Conservation (phyloP, 2,888 invertebrate species). For the Camptogramma bilineatum region DNA sequence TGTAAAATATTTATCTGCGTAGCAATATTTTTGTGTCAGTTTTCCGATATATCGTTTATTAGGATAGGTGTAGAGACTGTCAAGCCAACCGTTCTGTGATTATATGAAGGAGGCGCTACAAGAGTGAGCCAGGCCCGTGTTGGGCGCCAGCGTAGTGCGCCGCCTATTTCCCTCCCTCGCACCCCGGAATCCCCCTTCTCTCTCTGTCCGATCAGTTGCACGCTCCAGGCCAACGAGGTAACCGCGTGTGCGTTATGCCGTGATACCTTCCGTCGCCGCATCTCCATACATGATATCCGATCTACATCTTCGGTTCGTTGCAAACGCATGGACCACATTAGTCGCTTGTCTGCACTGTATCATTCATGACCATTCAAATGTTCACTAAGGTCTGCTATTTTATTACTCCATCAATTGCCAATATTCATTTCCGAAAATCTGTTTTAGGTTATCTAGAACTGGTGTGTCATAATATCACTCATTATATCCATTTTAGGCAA, state of each 20-base stretch:
- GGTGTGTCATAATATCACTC: constrained; percentile 44
- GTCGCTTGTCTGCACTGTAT: constrained; percentile 79
- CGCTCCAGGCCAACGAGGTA: constrained; percentile 69
- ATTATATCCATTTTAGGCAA: constrained; percentile 41
- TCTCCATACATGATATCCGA: constrained; percentile 75
- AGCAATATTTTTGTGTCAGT: constrained; percentile 38
- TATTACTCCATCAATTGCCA: constrained; percentile 33
- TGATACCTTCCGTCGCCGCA: constrained; percentile 71
- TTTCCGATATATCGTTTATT: constrained; percentile 56
- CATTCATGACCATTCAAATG: constrained; percentile 50
- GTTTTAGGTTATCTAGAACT: constrained; percentile 43
- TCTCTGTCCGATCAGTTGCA: constrained; percentile 67
- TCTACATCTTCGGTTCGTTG: constrained; percentile 81
- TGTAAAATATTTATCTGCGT: constrained; percentile 25
- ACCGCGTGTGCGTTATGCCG: constrained; percentile 80
- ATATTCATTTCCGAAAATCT: constrained; percentile 39
- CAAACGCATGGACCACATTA: constrained; percentile 83
- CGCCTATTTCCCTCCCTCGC: constrained; percentile 56
- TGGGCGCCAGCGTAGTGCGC: constrained; percentile 66
- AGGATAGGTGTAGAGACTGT: constrained; percentile 57
- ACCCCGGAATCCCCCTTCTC: constrained; percentile 48
- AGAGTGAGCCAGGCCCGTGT: constrained; percentile 61
- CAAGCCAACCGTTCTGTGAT: constrained; percentile 75
- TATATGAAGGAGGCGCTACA: constrained; percentile 67
- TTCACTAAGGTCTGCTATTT: constrained; percentile 38